A percentile compares a stretch with the other conserved stretches of the same genome.
phyloP scores from a whole-genome alignment of 2,888 invertebrate species.

The Acrobasis repandana region DNA sequence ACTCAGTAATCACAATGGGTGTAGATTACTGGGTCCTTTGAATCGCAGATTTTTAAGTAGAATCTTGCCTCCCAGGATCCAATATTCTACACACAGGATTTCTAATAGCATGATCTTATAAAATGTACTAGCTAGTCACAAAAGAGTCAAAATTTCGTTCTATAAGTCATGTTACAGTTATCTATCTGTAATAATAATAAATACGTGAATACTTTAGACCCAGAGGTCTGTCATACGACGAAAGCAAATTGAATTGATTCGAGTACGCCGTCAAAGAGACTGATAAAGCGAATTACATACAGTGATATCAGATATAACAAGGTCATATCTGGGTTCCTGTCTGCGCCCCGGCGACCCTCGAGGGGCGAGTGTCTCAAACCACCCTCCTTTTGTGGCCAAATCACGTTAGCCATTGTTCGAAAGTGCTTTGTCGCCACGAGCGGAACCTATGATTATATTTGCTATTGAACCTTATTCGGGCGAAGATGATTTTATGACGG shows the following conservation, averaged over 20 bases:
- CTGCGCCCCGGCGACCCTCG: conserved; percentile 7
- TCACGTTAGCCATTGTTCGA: conserved; percentile 64
- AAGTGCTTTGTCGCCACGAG: conserved; percentile 41
- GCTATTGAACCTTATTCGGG: conserved; percentile 18
- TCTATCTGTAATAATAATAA: not conserved
- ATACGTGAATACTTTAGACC: not conserved
- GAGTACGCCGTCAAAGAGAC: conserved; percentile 2
- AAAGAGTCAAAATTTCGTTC: not conserved
- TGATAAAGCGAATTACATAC: conserved; percentile 12
- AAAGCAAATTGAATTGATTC: not conserved
- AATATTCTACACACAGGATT: no score
- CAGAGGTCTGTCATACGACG: not conserved
- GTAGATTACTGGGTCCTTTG: no score
- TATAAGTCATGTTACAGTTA: not conserved
- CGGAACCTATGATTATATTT: conserved; percentile 16
- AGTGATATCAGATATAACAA: conserved; percentile 16
- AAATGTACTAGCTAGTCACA: no score
- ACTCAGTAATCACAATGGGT: no score
- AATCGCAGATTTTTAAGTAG: no score
- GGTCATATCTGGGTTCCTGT: conserved; percentile 17
- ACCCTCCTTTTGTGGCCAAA: conserved; percentile 54
- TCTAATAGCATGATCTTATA: no score
- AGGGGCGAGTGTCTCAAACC: conserved; percentile 32
- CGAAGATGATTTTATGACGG: conserved; percentile 1
- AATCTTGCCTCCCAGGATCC: no score